Evolutionary conservation across 2,888 invertebrate species (phyloP).

Genomic region (Drosophila tripunctata): DNA sequence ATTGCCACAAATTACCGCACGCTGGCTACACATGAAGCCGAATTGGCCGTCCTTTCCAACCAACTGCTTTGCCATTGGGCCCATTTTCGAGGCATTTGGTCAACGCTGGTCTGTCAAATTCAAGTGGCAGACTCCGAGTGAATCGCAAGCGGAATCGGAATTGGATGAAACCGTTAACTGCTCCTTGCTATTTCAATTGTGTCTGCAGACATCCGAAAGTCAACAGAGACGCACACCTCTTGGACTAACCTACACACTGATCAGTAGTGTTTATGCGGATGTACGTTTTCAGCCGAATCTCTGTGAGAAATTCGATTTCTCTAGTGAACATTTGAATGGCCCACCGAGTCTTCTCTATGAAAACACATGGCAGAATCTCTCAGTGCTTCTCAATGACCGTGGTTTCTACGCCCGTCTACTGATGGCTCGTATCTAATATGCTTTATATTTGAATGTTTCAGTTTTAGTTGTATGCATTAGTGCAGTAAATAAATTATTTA

Average conservation of each 20-base stretch:
- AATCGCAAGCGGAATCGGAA: neutral
- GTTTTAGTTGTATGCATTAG: neutral
- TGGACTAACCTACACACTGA: conserved; percentile 30
- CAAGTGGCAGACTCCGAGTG: conserved; percentile 7
- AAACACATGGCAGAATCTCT: conserved; percentile 12
- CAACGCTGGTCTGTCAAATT: conserved; percentile 33
- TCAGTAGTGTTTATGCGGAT: conserved; percentile 29
- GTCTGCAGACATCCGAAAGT: neutral
- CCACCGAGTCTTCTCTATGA: conserved; percentile 28
- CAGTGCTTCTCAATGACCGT: conserved; percentile 14
- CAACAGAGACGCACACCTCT: neutral
- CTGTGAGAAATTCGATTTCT: conserved; percentile 35
- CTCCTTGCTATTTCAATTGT: conserved; percentile 16
- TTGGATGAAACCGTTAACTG: neutral
- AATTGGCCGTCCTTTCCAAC: neutral
- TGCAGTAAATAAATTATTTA: neutral
- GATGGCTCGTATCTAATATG: conserved; percentile 21
- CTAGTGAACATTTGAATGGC: neutral
- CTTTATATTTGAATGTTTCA: neutral
- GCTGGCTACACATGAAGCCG: conserved; percentile 31
- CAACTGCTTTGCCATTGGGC: neutral
- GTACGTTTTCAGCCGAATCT: conserved; percentile 40
- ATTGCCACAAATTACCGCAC: conserved; percentile 16
- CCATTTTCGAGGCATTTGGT: conserved; percentile 11
- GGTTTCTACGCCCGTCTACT: conserved; percentile 45